These are phyloP conservation scores for Stegophylla sp. DNA, from an alignment of 2,888 invertebrate genomes.

Conservation along the genomic window DNA sequence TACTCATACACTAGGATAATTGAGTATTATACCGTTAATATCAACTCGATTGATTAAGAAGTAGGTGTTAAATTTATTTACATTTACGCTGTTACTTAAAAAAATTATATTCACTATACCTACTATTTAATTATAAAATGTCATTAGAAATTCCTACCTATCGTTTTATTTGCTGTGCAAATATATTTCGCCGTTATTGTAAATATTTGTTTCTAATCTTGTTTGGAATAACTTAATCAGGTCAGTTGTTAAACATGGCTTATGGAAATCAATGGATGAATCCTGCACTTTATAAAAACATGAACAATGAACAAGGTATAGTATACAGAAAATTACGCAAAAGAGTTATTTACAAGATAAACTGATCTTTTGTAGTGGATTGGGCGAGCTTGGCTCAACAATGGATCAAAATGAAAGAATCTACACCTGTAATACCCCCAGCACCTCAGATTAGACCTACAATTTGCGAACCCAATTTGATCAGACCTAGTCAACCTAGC, in stretches of 20 bases:
- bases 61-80: too few relatives aligned
- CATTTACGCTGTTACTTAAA: too few relatives aligned
- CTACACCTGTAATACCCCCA: constrained; percentile 67
- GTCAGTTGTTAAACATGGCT: constrained; percentile 16
- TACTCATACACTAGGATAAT: too few relatives aligned
- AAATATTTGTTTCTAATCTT: background rate
- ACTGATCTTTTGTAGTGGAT: constrained; percentile 72
- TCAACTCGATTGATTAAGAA: too few relatives aligned
- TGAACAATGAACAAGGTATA: constrained; percentile 77
- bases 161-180: too few relatives aligned
- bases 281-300: constrained; percentile 81
- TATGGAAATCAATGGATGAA: constrained; percentile 74
- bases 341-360: background rate
- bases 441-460: background rate
- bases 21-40: too few relatives aligned
- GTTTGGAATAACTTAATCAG: constrained; percentile 23
- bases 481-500: constrained; percentile 5
- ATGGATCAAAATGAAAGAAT: constrained; percentile 96
- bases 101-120: too few relatives aligned
- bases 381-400: constrained; percentile 97
- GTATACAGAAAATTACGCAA: background rate
- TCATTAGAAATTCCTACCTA: too few relatives aligned
- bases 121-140: too few relatives aligned
- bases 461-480: constrained; percentile 60
- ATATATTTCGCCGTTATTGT: too few relatives aligned